A percentile compares a stretch with the other conserved stretches of the same genome.
phyloP scores from a whole-genome alignment of 2,888 invertebrate genomes.

The Catocala nupta region DNA sequence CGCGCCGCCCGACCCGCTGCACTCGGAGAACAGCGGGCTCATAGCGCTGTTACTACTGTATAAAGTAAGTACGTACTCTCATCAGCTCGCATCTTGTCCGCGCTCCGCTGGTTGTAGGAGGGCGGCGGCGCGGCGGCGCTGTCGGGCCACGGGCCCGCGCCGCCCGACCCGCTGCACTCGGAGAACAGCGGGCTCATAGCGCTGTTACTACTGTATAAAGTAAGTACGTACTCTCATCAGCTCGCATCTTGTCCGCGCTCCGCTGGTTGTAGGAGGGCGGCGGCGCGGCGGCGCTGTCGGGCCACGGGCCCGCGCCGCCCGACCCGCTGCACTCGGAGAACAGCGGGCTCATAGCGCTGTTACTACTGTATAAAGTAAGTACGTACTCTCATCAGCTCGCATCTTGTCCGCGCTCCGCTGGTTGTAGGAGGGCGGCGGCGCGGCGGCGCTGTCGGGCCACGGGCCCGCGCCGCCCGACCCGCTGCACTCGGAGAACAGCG shows the following conservation, averaged over 20 bases:
- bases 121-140: conserved; percentile 77
- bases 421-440: conserved; percentile 89
- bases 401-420: conserved; percentile 96
- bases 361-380: neutral
- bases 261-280: conserved; percentile 92
- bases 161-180: conserved; percentile 55
- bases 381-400: conserved; percentile 96
- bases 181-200: conserved; percentile 75
- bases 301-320: conserved; percentile 54
- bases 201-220: conserved; percentile 56
- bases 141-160: conserved; percentile 60
- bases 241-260: conserved; percentile 96
- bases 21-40: conserved; percentile 73
- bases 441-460: conserved; percentile 67
- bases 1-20: conserved; percentile 43
- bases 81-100: conserved; percentile 98
- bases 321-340: conserved; percentile 65
- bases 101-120: conserved; percentile 93
- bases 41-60: conserved; percentile 70
- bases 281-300: conserved; percentile 68
- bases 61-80: conserved; percentile 88
- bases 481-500: conserved; percentile 69
- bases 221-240: conserved; percentile 92
- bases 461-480: conserved; percentile 36
- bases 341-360: conserved; percentile 74